Base-by-base conservation (phyloP, 2,113 vertebrate species). In the Corythoichthys intestinalis region DNA sequence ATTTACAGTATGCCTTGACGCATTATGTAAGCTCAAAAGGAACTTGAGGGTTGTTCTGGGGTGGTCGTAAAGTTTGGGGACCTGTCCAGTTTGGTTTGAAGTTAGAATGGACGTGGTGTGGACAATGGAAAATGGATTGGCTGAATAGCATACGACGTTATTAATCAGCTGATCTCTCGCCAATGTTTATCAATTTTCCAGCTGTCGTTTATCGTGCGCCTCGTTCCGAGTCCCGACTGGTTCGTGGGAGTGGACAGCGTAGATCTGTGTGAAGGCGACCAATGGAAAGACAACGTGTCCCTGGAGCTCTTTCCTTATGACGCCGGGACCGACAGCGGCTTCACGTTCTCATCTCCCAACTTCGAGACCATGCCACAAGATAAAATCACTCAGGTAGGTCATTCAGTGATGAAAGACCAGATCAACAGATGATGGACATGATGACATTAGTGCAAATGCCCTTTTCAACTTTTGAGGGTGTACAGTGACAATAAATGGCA, bases 321-420 rank as follows among this genome's bases (percentile, higher is more conserved):
- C 13, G 96, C 97, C 0, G 97, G 97, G 44, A 99, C 97, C 0
- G 96, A 99, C 57, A 99, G 96, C 2, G 97, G 97, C 34, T 99
- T 99, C 89, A 98, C 97, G 3, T 99, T 99, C 88, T 98, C 97
- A 2, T 98, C 96, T 0, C 97, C 97, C 41, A 99, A 98, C 79
- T 98, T 94, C 67, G 95, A 97, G n/a, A 98, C 97, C 38, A 94
- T 98, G 81, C 97, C 97, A 0, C 97, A 98, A 84, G 96, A 94
- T 73, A 93, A 92, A 6, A 92, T 99, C 71, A 94, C 92, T 2
- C 91, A 96, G 93, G 97, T 96, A 68, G 28, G 77, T 66, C 46
- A 39, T 13, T n/a, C 3, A 56, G 3, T 15, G 13, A 52, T 35
- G 20, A 34, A 9, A 48, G 35, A 35, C 20, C 11, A 35, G 9